These are phyloP conservation scores for Malurus elegans DNA, from an alignment of 2,113 vertebrate genomes.

Conservation along the genomic window DNA sequence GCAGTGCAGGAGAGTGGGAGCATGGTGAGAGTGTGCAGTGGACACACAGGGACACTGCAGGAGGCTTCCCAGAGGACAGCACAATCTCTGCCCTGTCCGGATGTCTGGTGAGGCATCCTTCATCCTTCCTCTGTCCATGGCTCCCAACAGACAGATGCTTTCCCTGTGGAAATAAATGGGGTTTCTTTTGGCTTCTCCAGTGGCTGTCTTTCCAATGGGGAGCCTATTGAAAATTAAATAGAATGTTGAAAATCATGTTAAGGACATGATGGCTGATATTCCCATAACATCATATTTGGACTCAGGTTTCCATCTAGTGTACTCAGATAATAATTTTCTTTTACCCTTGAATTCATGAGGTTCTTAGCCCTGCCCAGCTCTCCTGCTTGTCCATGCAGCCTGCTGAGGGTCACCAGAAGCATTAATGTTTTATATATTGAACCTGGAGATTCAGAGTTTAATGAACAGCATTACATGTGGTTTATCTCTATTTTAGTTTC, in stretches of 20 bases:
- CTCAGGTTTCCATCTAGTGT: background rate
- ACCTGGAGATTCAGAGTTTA: background rate
- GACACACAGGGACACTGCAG: background rate
- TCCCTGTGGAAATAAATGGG: background rate
- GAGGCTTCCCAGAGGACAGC: background rate
- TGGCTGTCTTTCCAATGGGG: background rate
- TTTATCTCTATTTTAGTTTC: background rate
- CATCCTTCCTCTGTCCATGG: rapidly evolving
- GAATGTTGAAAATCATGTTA: background rate
- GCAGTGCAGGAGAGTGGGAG: background rate
- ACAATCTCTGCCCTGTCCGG: background rate
- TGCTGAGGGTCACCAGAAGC: background rate
- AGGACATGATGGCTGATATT: background rate
- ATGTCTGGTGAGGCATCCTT: background rate
- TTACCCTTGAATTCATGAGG: background rate
- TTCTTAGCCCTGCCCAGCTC: background rate
- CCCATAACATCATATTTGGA: background rate
- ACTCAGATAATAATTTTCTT: background rate
- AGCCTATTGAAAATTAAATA: background rate
- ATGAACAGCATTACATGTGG: background rate
- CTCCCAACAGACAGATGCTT: background rate
- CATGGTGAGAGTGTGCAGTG: rapidly evolving
- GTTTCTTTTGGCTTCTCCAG: background rate
- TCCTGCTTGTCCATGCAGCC: rapidly evolving
- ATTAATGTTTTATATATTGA: background rate